These are phyloP conservation scores for Elymnias hypermnestra DNA, from an alignment of 1,140 invertebrate genomes.

Conservation along the genomic window DNA sequence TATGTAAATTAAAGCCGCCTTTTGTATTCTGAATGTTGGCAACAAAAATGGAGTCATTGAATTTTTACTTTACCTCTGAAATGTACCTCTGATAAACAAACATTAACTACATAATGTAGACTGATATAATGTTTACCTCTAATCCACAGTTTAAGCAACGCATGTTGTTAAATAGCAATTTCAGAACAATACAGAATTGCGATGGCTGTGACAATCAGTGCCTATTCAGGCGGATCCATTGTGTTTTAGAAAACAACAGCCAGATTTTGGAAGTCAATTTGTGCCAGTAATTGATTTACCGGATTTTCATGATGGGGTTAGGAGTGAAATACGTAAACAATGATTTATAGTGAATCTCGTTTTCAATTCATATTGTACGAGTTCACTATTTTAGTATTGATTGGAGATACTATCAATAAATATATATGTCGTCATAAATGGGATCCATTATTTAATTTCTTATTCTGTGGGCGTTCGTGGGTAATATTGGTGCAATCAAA, in stretches of 20 bases:
- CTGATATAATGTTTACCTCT: not conserved
- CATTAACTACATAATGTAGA: not conserved
- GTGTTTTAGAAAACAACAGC: slow-evolving; percentile 31
- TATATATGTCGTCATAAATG: no score
- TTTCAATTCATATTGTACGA: no score
- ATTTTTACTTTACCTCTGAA: no score
- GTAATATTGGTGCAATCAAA: no score
- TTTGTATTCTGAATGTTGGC: no score
- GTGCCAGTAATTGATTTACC: slow-evolving; percentile 28
- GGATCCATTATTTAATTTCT: no score
- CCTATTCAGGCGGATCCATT: slow-evolving; percentile 29
- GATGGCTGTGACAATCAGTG: slow-evolving; percentile 27
- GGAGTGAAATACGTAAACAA: not conserved
- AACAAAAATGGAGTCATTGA: no score
- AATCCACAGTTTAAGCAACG: not conserved
- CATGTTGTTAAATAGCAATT: slow-evolving; percentile 12
- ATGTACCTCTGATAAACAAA: no score
- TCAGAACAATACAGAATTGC: slow-evolving; percentile 25
- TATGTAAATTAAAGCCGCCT: no score
- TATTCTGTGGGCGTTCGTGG: no score
- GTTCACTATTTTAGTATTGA: no score
- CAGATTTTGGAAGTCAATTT: slow-evolving; percentile 30
- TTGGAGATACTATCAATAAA: no score
- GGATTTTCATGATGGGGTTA: slow-evolving; percentile 1
- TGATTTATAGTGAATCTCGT: not conserved